These are phyloP conservation scores for Melitaea cinxia DNA, from an alignment of 1,140 invertebrate genomes.

Conservation along the genomic window DNA sequence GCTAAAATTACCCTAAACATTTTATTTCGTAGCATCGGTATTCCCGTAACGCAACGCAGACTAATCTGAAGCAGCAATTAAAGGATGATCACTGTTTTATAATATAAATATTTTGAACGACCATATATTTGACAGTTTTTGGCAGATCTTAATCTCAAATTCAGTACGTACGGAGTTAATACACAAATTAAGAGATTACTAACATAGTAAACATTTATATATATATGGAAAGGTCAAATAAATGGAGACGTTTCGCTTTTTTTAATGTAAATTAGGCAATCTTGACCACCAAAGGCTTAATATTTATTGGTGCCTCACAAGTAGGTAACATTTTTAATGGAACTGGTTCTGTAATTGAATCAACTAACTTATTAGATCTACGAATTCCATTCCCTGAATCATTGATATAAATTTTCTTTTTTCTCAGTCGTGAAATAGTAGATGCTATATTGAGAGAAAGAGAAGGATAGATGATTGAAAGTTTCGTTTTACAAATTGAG, in stretches of 20 bases:
- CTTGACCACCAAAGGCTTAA: background rate
- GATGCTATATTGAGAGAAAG: background rate
- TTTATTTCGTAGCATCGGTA: constrained; percentile 73
- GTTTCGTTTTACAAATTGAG: constrained; percentile 1
- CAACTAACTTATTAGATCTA: background rate
- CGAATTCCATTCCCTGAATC: background rate
- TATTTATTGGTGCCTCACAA: background rate
- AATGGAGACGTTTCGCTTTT: background rate
- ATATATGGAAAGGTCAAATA: too few species aligned
- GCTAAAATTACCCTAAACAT: constrained; percentile 78
- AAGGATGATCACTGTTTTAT: constrained; percentile 60
- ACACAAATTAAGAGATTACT: background rate
- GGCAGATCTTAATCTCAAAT: too few species aligned
- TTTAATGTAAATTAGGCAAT: background rate
- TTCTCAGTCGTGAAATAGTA: background rate
- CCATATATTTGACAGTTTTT: background rate
- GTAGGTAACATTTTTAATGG: background rate
- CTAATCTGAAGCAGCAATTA: constrained; percentile 73
- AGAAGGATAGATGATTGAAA: constrained; percentile 1
- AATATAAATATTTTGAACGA: constrained; percentile 48
- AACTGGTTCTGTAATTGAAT: constrained; percentile 4
- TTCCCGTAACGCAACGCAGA: constrained; percentile 61
- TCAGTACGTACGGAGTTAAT: background rate
- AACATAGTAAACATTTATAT: background rate
- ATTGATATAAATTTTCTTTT: background rate